Evolutionary conservation across 2,888 invertebrate genomes (phyloP).

Genomic region (Drosophila testacea): DNA sequence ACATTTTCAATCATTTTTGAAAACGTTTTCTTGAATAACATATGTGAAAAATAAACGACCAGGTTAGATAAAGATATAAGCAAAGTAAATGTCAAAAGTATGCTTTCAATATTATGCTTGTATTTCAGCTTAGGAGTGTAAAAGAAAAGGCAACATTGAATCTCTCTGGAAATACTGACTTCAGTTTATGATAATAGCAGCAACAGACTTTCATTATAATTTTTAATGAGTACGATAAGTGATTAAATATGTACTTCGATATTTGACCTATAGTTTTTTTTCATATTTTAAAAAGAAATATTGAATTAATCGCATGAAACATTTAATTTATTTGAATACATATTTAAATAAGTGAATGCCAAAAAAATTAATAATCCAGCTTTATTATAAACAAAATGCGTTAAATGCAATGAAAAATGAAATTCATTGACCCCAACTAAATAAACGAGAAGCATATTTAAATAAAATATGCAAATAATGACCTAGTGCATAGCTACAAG

Average conservation of each 20-base stretch:
- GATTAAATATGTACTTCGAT: not conserved
- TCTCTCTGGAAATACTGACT: too few species aligned
- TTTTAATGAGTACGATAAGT: not conserved
- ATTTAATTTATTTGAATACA: not conserved
- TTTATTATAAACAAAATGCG: not conserved
- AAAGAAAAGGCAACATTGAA: too few species aligned
- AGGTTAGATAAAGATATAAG: too few species aligned
- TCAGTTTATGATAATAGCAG: not conserved
- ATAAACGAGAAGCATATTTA: constrained; percentile 52
- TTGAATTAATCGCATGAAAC: not conserved
- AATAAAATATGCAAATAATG: constrained; percentile 63
- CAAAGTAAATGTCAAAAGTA: too few species aligned
- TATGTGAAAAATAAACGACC: too few species aligned
- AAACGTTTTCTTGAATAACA: too few species aligned
- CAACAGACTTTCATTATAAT: not conserved
- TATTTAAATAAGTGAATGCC: not conserved
- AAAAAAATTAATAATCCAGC: constrained; percentile 12
- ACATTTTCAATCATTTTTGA: too few species aligned
- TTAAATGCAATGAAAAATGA: constrained; percentile 39
- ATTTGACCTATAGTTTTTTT: not conserved
- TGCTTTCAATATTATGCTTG: too few species aligned
- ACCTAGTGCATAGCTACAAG: constrained; percentile 28
- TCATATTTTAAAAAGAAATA: too few species aligned
- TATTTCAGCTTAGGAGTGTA: too few species aligned
- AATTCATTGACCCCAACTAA: constrained; percentile 68